Conservation (phyloP, 2,888 invertebrate species). For the Julus scandinavius region DNA sequence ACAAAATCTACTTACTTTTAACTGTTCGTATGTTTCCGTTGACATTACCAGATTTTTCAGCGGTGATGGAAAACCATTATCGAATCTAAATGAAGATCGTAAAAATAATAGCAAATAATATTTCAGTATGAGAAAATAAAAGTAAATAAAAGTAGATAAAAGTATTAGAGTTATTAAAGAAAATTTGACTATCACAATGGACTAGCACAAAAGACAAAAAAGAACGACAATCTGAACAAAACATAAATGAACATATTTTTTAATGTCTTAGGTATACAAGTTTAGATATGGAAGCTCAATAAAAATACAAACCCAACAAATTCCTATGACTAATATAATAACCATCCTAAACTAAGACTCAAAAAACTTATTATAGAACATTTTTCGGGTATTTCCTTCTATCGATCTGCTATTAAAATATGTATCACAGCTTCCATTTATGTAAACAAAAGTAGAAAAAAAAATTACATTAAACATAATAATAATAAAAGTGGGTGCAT, state of each 20-base stretch:
- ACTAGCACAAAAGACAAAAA: not conserved
- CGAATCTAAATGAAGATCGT: not conserved
- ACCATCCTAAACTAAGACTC: constrained; percentile 39
- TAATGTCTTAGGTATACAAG: constrained; percentile 43
- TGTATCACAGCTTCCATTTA: constrained; percentile 45
- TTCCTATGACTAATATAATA: constrained; percentile 33
- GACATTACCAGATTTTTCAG: not conserved
- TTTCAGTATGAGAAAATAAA: too few relatives aligned
- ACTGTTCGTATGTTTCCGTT: too few relatives aligned
- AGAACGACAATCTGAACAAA: not conserved
- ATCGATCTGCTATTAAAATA: constrained; percentile 26
- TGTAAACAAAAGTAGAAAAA: constrained; percentile 40
- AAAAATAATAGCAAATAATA: not conserved
- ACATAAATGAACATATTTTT: constrained; percentile 33
- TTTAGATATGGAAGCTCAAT: constrained; percentile 39
- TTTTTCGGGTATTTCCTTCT: constrained; percentile 4
- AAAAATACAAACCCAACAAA: constrained; percentile 43
- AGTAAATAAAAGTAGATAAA: too few relatives aligned
- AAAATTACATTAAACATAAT: constrained; percentile 39
- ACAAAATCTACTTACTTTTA: too few relatives aligned
- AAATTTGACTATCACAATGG: not conserved
- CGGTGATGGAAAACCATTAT: not conserved
- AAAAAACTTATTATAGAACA: constrained; percentile 23
- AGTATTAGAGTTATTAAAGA: not conserved
- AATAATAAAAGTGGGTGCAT: constrained; percentile 11